A percentile compares a stretch with the other conserved stretches of the same genome.
phyloP scores from a whole-genome alignment of 2,797 vertebrate genomes.

The Amphiprion clarkii region DNA sequence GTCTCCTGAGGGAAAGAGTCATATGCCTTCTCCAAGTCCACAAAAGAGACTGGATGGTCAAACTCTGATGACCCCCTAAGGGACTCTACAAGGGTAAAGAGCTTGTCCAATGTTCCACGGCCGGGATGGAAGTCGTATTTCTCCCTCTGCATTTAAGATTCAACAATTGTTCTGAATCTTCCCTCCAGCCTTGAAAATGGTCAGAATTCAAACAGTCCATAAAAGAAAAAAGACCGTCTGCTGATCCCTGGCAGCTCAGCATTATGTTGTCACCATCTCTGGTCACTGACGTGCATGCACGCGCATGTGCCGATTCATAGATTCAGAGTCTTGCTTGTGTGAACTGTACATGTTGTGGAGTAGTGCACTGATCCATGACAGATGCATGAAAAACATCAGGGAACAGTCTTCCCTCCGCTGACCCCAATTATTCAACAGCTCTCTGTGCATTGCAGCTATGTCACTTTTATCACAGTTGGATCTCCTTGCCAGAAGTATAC shows the following conservation, averaged over 20 bases:
- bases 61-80: no score
- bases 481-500: constrained; percentile 54
- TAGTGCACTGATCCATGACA: constrained; percentile 37
- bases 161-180: no score
- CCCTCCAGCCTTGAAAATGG: neutral
- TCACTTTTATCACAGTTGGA: constrained; percentile 55
- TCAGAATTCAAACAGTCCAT: constrained; percentile 38
- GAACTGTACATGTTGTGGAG: constrained; percentile 22
- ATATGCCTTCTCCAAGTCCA: no score
- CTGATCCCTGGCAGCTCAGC: constrained; percentile 53
- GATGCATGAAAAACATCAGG: constrained; percentile 56
- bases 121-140: no score
- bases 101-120: no score
- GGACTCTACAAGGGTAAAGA: no score
- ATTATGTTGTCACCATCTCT: constrained; percentile 59
- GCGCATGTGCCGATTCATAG: constrained; percentile 11
- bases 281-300: neutral
- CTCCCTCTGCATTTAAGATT: no score
- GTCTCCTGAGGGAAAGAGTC: no score
- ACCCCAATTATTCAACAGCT: constrained; percentile 48
- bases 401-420: constrained; percentile 42
- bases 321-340: constrained; percentile 35
- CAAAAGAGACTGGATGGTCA: no score
- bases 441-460: constrained; percentile 29
- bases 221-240: constrained; percentile 33